Base-by-base conservation (phyloP, 1,140 invertebrate species). In the Aricia agestis region DNA sequence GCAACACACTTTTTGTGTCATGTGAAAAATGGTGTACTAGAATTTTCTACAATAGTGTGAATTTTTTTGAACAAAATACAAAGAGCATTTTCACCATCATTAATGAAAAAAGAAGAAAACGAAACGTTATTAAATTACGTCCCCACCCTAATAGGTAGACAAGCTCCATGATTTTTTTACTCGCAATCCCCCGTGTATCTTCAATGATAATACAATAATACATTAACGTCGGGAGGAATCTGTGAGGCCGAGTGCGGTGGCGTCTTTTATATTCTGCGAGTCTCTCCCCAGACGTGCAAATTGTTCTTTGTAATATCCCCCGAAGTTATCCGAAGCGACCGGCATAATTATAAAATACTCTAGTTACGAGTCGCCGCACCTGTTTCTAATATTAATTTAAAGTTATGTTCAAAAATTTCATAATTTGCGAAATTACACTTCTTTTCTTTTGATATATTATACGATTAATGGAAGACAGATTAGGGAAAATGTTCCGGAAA, bases 381-480 rank as follows among this genome's bases (percentile, higher is more conserved):
- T 81, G 79, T 74, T 73, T 79, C 76, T 78, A 76, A 78, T 81
- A 79, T 79, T 81, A 75, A 81, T 76, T 78, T 74, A 72, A 78
- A 76, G 70, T 76, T 74, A 74, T 71, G 74, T 67, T 75, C 67
- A 72, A 77, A 78, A 79, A 68, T 75, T 75, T 65, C 69, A 58
- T 70, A 75, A 79, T 77, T 75, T 75, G 61, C 71, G 65, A 71
- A 77, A 79, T 76, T 73, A 73, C 19, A 66, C 17, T 36, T 70
- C 66, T 66, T 66, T 72, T 66, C 19, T 18, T 67, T 18, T 67
- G 19, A 63, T 63, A 59, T 18, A 63, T 63, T 63, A 63, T 63
- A 25, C 59, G 59, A 25, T 63, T 63, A 63, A 63, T 63, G 18
- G 59, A 63, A 19, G 59, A 63, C 25, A 18, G 59, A 63, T 63